These are phyloP conservation scores for Dasypogon diadema DNA, from an alignment of 2,888 invertebrate species.

Conservation along the genomic window DNA sequence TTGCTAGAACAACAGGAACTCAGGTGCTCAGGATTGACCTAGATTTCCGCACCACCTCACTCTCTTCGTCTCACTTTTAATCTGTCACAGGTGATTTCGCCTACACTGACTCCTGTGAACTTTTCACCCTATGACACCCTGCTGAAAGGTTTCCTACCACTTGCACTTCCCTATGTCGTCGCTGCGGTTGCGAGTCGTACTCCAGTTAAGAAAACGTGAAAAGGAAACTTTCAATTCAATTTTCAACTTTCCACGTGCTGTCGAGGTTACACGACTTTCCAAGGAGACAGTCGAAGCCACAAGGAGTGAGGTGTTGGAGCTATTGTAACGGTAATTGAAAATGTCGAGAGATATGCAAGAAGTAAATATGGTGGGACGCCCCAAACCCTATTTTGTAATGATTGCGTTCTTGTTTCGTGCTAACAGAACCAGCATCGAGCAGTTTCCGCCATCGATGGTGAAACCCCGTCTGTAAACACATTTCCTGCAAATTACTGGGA, in stretches of 20 bases:
- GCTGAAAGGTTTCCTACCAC: neutral
- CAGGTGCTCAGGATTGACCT: slow-evolving; percentile 11
- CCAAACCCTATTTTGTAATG: too few relatives aligned
- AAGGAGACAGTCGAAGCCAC: too few relatives aligned
- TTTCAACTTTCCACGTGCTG: neutral
- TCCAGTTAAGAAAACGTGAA: slow-evolving; percentile 13
- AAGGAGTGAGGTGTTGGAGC: neutral
- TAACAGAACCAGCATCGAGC: too few relatives aligned
- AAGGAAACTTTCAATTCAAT: slow-evolving; percentile 14
- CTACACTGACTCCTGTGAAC: neutral
- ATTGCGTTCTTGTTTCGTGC: too few relatives aligned
- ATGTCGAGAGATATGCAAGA: too few relatives aligned
- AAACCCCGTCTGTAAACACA: too few relatives aligned
- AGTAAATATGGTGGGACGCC: too few relatives aligned
- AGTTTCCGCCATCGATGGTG: too few relatives aligned
- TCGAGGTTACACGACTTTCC: neutral
- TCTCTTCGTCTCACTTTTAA: neutral
- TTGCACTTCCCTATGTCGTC: too few relatives aligned
- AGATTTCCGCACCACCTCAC: neutral
- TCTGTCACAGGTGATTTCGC: neutral
- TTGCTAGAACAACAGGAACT: slow-evolving; percentile 8
- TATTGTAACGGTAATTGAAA: neutral
- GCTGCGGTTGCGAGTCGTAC: neutral
- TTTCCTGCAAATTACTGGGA: too few relatives aligned
- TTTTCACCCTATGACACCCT: neutral